Conservation (phyloP, 2,113 vertebrate genomes). For the Petaurus breviceps region DNA sequence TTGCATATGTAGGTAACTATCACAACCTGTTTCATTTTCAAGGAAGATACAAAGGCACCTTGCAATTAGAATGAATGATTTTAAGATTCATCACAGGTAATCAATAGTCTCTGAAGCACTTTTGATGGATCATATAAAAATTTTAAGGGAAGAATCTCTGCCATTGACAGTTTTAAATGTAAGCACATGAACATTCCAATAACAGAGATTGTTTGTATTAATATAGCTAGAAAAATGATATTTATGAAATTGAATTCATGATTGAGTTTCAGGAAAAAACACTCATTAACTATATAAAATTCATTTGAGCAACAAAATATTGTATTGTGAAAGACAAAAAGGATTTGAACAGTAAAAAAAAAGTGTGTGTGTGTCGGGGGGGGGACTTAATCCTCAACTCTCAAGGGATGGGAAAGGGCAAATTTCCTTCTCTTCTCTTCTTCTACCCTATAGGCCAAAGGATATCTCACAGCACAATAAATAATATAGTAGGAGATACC, state of each 20-base stretch:
- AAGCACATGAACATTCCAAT: slow-evolving; percentile 86
- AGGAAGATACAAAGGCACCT: slow-evolving; percentile 63
- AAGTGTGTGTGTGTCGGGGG: no score
- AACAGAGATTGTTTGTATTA: slow-evolving; percentile 88
- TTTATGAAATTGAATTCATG: slow-evolving; percentile 93
- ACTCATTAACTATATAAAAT: slow-evolving; percentile 94
- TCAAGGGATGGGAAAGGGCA: no score
- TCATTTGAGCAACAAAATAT: slow-evolving; percentile 96
- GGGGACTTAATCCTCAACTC: no score
- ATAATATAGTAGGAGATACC: no score
- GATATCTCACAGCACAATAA: no score
- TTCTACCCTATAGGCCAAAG: no score
- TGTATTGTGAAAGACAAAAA: slow-evolving; percentile 99
- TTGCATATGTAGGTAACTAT: slow-evolving; percentile 94
- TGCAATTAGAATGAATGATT: slow-evolving; percentile 87
- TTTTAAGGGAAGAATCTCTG: slow-evolving; percentile 88
- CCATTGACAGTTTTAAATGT: slow-evolving; percentile 78
- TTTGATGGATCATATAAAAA: slow-evolving; percentile 89
- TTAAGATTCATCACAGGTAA: slow-evolving; percentile 83
- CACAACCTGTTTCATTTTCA: slow-evolving; percentile 91
- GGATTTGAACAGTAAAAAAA: no score
- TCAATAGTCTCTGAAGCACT: slow-evolving; percentile 93
- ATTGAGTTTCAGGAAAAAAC: slow-evolving; percentile 85
- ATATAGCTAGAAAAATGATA: slow-evolving; percentile 92
- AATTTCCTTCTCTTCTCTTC: no score